Conservation (phyloP, 2,113 vertebrate genomes). For the Leptobrachium ailaonicum region DNA sequence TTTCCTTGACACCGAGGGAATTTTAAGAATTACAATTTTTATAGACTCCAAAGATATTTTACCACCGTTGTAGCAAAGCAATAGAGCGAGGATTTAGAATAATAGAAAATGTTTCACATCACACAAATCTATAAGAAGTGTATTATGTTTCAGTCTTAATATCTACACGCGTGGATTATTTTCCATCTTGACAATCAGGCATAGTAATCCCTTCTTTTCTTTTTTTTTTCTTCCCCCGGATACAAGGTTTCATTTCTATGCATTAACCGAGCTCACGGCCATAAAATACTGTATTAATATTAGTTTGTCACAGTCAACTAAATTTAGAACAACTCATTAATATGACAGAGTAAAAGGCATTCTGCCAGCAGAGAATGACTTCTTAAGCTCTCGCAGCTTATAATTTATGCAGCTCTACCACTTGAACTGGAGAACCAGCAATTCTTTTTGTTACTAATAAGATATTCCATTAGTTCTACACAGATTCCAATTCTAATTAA, state of each 20-base stretch:
- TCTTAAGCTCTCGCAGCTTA: slow-evolving; percentile 72
- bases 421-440: slow-evolving; percentile 74
- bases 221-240: slow-evolving; percentile 59
- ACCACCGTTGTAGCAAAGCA: slow-evolving; percentile 73
- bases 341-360: slow-evolving; percentile 78
- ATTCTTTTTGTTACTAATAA: slow-evolving; percentile 75
- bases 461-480: slow-evolving; percentile 74
- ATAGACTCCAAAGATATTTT: slow-evolving; percentile 45
- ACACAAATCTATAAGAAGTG: slow-evolving; percentile 81
- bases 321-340: slow-evolving; percentile 86
- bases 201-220: slow-evolving; percentile 65
- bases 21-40: slow-evolving; percentile 51
- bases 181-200: slow-evolving; percentile 78
- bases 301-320: slow-evolving; percentile 82
- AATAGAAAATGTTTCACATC: slow-evolving; percentile 85
- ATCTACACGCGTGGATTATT: slow-evolving; percentile 81
- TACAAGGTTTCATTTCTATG: slow-evolving; percentile 75
- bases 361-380: slow-evolving; percentile 72
- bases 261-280: slow-evolving; percentile 77
- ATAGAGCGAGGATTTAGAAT: slow-evolving; percentile 78
- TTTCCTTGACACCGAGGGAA: slow-evolving; percentile 48
- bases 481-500: slow-evolving; percentile 76
- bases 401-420: slow-evolving; percentile 80
- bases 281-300: slow-evolving; percentile 86
- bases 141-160: slow-evolving; percentile 84